phyloP scores from a whole-genome alignment of 2,797 vertebrate species.

The Fundulus diaphanus region DNA sequence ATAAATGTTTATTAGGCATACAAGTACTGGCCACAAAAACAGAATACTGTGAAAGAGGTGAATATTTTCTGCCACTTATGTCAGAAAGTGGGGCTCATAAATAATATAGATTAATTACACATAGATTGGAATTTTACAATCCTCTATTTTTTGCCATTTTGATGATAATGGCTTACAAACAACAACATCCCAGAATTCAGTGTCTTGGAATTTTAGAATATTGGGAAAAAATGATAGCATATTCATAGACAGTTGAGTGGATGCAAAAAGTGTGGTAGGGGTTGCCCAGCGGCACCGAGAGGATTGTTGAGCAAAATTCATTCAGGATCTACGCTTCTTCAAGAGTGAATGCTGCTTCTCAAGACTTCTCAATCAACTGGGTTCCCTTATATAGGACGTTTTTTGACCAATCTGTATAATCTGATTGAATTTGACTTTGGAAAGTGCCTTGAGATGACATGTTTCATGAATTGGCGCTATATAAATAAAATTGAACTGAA shows the following conservation, averaged over 20 bases:
- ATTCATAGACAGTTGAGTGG: background rate
- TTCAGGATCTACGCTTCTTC: too few species aligned
- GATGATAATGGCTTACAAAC: background rate
- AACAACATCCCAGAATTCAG: background rate
- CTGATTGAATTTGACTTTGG: too few species aligned
- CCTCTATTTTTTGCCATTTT: background rate
- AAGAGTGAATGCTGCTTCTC: too few species aligned
- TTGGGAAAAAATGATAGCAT: background rate
- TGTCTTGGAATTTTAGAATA: background rate
- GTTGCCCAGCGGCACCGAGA: background rate
- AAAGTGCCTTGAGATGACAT: too few species aligned
- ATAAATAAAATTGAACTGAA: too few species aligned
- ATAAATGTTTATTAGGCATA: background rate
- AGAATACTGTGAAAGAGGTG: background rate
- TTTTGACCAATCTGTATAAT: too few species aligned
- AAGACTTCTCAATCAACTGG: too few species aligned
- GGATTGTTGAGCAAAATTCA: too few species aligned
- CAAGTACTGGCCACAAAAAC: background rate
- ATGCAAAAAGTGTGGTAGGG: background rate
- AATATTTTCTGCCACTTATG: background rate
- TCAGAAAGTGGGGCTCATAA: background rate
- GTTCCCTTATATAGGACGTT: too few species aligned
- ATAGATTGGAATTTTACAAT: background rate
- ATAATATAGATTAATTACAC: background rate
- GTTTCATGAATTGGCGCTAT: too few species aligned